Evolutionary conservation across 2,797 vertebrate species (phyloP).

Genomic region (Harpagifer antarcticus): DNA sequence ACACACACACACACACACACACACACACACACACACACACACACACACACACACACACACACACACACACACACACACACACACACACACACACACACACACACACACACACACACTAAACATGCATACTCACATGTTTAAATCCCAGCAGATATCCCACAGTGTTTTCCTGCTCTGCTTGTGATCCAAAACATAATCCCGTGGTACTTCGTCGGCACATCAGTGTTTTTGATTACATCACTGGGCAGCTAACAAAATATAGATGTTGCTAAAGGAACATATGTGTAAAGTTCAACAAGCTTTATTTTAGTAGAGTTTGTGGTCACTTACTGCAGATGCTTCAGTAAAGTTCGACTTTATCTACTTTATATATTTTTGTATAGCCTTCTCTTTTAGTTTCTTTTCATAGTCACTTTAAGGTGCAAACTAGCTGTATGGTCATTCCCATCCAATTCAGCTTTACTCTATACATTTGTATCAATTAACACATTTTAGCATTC

Average conservation of each 20-base stretch:
- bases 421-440: neutral
- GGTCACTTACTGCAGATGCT: slow-evolving; percentile 51
- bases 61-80: no score
- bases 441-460: neutral
- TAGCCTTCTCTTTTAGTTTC: neutral
- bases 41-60: no score
- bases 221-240: slow-evolving; percentile 70
- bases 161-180: slow-evolving; percentile 67
- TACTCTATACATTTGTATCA: no score
- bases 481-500: neutral
- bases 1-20: neutral
- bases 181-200: slow-evolving; percentile 59
- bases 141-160: slow-evolving; percentile 56
- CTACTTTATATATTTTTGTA: slow-evolving; percentile 13
- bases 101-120: slow-evolving; percentile 5
- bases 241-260: slow-evolving; percentile 72
- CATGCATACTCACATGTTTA: slow-evolving; percentile 37
- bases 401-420: neutral
- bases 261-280: slow-evolving; percentile 66
- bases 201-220: slow-evolving; percentile 40
- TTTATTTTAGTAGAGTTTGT: slow-evolving; percentile 49
- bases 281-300: slow-evolving; percentile 58
- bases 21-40: neutral
- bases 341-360: slow-evolving; percentile 25
- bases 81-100: no score